Conservation (phyloP, 2,888 invertebrate genomes). For the Watsonalla binaria region DNA sequence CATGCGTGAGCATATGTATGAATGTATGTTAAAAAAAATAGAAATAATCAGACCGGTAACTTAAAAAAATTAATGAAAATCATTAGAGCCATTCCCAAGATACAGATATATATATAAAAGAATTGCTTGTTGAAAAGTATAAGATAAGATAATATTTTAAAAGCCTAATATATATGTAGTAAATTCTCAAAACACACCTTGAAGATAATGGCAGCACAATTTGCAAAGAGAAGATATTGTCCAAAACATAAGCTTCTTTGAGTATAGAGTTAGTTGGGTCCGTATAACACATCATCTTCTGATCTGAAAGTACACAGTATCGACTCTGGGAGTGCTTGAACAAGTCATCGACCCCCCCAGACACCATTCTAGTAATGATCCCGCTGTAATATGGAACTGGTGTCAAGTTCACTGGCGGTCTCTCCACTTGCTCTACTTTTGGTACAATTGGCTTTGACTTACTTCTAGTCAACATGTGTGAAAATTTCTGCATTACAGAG, state of each 20-base stretch:
- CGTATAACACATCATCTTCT: constrained; percentile 84
- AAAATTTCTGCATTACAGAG: constrained; percentile 61
- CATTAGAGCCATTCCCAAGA: too few relatives aligned
- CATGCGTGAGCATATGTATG: too few relatives aligned
- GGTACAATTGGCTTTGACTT: constrained; percentile 46
- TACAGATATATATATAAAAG: too few relatives aligned
- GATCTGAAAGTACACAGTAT: constrained; percentile 84
- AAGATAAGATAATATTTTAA: too few relatives aligned
- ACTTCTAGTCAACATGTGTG: constrained; percentile 42
- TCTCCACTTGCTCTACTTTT: constrained; percentile 57
- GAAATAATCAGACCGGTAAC: too few relatives aligned
- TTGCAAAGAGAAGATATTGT: constrained; percentile 82
- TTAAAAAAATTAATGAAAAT: too few relatives aligned
- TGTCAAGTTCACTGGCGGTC: constrained; percentile 71
- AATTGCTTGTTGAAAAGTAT: too few relatives aligned
- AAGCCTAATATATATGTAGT: constrained; percentile 4
- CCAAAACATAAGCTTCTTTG: constrained; percentile 84
- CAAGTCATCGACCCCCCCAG: constrained; percentile 83
- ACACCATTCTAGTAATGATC: constrained; percentile 77
- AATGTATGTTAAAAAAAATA: not conserved
- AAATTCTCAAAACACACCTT: constrained; percentile 41
- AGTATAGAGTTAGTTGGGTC: constrained; percentile 84
- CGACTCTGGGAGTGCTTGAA: constrained; percentile 87
- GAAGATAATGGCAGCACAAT: constrained; percentile 77
- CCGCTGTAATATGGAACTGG: constrained; percentile 79